These are phyloP conservation scores for Cossypha caffra DNA, from an alignment of 2,797 vertebrate species.

Conservation along the genomic window DNA sequence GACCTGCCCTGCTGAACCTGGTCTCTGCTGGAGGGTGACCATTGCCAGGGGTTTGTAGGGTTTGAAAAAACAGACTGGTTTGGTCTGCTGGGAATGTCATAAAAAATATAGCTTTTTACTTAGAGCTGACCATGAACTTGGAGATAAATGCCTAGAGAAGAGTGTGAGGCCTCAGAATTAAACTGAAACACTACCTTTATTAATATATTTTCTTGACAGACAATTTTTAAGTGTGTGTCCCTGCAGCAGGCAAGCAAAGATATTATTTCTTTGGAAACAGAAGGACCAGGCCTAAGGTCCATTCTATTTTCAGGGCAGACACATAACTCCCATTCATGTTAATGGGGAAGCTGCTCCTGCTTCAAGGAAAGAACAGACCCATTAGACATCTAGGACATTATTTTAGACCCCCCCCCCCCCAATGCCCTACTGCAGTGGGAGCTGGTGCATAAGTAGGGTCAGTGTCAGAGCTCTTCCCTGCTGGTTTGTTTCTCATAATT, in stretches of 20 bases:
- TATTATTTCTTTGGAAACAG: not conserved
- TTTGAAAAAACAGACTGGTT: not conserved
- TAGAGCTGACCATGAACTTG: not conserved
- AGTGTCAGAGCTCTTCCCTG: not conserved
- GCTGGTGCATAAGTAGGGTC: accelerated
- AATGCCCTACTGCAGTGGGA: not conserved
- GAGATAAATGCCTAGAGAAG: not conserved
- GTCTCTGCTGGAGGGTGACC: not conserved
- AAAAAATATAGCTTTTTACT: not conserved
- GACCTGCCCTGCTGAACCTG: not conserved
- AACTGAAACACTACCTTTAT: not conserved
- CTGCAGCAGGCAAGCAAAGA: not conserved
- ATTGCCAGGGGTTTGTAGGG: not conserved
- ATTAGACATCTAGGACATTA: not conserved
- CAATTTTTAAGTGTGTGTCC: not conserved
- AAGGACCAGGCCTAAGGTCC: not conserved
- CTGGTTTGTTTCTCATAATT: not conserved
- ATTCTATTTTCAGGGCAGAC: not conserved
- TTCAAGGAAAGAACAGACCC: not conserved
- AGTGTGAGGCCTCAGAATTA: not conserved
- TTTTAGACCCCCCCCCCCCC: not conserved
- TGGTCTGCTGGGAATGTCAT: not conserved
- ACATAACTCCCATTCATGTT: not conserved
- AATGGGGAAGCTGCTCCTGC: not conserved
- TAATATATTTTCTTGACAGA: not conserved